Base-by-base conservation (phyloP, 2,888 invertebrate genomes). In the Diarsia brunnea region DNA sequence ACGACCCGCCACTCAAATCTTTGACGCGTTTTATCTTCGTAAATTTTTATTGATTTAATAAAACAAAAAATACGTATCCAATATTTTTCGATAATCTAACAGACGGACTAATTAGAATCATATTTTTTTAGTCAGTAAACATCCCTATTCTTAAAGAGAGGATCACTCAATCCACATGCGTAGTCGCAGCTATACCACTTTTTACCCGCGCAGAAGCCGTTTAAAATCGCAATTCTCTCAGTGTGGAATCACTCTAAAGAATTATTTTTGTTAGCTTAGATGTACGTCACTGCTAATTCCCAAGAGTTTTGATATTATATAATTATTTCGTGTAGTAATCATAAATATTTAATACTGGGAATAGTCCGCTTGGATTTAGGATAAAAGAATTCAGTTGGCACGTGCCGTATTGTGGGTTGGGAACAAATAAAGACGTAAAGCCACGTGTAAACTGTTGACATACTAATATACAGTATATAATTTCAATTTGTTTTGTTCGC, bases 221-320 rank as follows among this genome's bases (percentile, higher is more conserved):
- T 27, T 10, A 58, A 16, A 58, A 58, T 27, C 16, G 16, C 19
- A 19, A 2, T 27, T 2, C n/a, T 27, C 10, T 27, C 58, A 58
- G 58, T 63, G 43, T 63, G 43, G 43, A 63, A 7, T 63, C 19
- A 12, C n/a, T 63, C 43, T 14, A n/a, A 69, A 78, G 43, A 82
- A 73, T 69, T 58, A 72, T 82, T 72, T 31, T 38, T 38, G 43
- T 70, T 49, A 19, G 58, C 10, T 43, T 53, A 31, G 49, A 49
- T 49, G 64, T 60, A 53, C 69, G 78, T 82, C 47, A 64, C 49
- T 45, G 12, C 69, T 69, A 43, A 67, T 47, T 60, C 74, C 31
- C 24, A 3, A 31, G 64, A 67, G 69, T 8, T 64, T 70, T 70
- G 11, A 63, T 53, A 24, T 68, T 24, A 72, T 14, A 69, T 49